Percentiles rank a stretch among this genome's conserved stretches.
These are phyloP conservation scores for Pammene aurita DNA, from an alignment of 2,888 invertebrate genomes.

Conservation along the genomic window DNA sequence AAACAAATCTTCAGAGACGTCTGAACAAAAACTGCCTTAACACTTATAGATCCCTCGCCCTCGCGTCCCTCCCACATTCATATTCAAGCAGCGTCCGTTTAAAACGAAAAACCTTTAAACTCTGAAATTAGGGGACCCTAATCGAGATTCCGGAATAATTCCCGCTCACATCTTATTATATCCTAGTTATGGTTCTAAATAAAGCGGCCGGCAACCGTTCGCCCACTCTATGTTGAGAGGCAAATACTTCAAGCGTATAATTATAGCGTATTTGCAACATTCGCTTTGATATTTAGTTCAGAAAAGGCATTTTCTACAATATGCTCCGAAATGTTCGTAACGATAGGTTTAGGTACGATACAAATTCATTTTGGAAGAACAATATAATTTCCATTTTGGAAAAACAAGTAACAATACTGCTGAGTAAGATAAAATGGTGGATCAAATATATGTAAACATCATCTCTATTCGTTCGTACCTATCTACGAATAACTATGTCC, in stretches of 20 bases:
- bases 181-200: constrained; percentile 49
- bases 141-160: constrained; percentile 31
- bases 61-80: constrained; percentile 1
- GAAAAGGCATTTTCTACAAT: neutral
- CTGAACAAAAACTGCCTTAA: neutral
- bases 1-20: neutral
- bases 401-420: too few relatives aligned
- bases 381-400: too few relatives aligned
- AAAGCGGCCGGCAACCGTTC: constrained; percentile 39
- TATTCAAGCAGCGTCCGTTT: constrained; percentile 13
- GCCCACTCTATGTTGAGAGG: neutral
- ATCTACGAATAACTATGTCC: too few relatives aligned
- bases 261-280: neutral
- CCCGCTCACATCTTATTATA: constrained; percentile 43
- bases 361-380: too few relatives aligned
- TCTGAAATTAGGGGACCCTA: constrained; percentile 39
- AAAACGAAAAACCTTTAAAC: constrained; percentile 41
- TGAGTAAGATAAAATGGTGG: too few relatives aligned
- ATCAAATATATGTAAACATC: too few relatives aligned
- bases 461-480: too few relatives aligned
- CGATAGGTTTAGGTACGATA: too few relatives aligned
- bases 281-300: neutral
- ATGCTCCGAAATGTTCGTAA: too few relatives aligned
- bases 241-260: constrained; percentile 3
- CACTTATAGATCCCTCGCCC: neutral